A percentile compares a stretch with the other conserved stretches of the same genome.
These are phyloP conservation scores for Trichomalopsis sarcophagae DNA, from an alignment of 1,140 invertebrate species.

Conservation along the genomic window DNA sequence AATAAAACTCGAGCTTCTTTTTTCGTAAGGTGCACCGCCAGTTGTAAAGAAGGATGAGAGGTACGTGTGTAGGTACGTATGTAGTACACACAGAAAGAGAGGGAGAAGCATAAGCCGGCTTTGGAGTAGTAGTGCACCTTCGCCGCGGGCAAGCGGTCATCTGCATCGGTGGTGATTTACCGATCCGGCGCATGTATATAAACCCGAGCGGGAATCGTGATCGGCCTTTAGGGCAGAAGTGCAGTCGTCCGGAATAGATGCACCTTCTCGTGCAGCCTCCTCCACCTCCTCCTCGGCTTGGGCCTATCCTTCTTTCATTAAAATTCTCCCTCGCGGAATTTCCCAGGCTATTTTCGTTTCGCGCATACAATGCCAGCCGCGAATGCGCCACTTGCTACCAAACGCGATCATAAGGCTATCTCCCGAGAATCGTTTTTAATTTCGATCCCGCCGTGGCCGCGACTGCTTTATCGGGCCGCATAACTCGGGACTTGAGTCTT, in stretches of 20 bases:
- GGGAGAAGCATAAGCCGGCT: no score
- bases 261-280: constrained; percentile 46
- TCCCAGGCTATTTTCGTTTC: constrained; percentile 41
- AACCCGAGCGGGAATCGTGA: constrained; percentile 64
- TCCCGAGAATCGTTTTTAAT: neutral
- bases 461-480: neutral
- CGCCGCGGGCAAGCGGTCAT: constrained; percentile 60
- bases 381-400: neutral
- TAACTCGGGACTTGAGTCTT: constrained; percentile 14
- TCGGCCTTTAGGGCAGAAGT: constrained; percentile 65
- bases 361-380: neutral
- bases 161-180: constrained; percentile 70
- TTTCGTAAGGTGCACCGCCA: constrained; percentile 36
- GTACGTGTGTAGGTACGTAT: neutral
- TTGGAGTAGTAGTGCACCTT: neutral
- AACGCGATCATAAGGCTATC: neutral
- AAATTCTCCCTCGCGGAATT: constrained; percentile 46
- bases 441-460: neutral
- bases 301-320: constrained; percentile 40
- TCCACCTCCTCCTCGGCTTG: neutral
- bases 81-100: neutral
- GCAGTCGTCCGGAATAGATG: constrained; percentile 62
- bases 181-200: constrained; percentile 61
- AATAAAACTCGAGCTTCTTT: constrained; percentile 24
- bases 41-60: constrained; percentile 28